A percentile compares a stretch with the other conserved stretches of the same genome.
Evolutionary conservation across 92 coral and sea anemone genomes (phyloP).

Genomic region (Actinernus sp.): DNA sequence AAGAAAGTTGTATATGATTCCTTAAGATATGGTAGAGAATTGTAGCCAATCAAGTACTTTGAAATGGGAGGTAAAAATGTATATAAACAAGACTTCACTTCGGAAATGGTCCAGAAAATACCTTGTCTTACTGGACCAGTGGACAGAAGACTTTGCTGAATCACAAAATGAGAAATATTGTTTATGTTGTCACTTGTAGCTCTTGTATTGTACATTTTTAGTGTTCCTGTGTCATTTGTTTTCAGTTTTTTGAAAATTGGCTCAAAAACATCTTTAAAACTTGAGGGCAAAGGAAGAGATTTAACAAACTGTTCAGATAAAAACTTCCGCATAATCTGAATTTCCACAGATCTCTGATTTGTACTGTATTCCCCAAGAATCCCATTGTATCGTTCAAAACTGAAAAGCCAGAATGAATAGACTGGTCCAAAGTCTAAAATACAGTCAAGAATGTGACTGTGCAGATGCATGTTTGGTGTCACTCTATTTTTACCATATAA

Average conservation of each 20-base stretch:
- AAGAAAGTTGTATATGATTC: slow-evolving; percentile 36
- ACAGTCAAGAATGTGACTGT: slow-evolving; percentile 11
- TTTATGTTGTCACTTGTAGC: no score
- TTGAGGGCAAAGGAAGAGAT: slow-evolving; percentile 7
- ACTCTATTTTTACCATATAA: slow-evolving; percentile 22
- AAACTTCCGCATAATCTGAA: slow-evolving; percentile 16
- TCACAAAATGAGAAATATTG: not conserved
- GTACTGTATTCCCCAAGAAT: slow-evolving; percentile 19
- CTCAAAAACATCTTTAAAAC: not conserved
- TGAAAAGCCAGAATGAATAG: slow-evolving; percentile 22
- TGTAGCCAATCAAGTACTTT: slow-evolving; percentile 22
- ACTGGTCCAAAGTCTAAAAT: slow-evolving; percentile 11
- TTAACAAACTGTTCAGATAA: slow-evolving; percentile 13
- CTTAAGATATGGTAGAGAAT: slow-evolving; percentile 38
- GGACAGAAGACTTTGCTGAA: slow-evolving; percentile 12
- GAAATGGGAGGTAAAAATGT: slow-evolving; percentile 18
- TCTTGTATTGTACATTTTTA: no score
- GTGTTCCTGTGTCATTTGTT: slow-evolving; percentile 11
- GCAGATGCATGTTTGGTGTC: slow-evolving; percentile 39
- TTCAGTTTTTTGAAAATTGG: slow-evolving; percentile 4
- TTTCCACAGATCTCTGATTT: slow-evolving; percentile 25
- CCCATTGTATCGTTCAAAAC: no score
- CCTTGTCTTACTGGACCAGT: slow-evolving; percentile 45
- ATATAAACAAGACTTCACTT: not conserved
- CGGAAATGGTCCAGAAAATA: slow-evolving; percentile 14